Conservation (phyloP, 2,888 invertebrate species). For the Metallyticus violacea region DNA sequence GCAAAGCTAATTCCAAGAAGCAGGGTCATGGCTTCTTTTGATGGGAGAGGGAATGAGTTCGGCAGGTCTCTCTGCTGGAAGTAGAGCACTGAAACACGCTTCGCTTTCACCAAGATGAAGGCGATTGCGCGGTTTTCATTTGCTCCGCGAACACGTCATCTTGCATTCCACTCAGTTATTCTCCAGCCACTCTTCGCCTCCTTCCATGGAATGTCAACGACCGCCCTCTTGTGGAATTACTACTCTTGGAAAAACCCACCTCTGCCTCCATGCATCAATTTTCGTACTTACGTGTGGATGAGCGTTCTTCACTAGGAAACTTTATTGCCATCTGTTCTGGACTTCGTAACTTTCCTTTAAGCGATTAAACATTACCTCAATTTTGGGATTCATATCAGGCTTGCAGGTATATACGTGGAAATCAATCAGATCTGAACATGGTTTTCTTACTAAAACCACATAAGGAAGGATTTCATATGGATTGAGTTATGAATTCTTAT, state of each 20-base stretch:
- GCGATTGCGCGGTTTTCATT: background rate
- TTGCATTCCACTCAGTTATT: background rate
- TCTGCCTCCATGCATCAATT: background rate
- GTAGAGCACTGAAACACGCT: background rate
- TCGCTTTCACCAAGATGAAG: background rate
- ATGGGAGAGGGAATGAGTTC: background rate
- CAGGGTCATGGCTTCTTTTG: background rate
- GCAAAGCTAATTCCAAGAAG: background rate
- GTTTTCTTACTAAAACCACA: too few relatives aligned
- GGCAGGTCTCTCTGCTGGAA: background rate
- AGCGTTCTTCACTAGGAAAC: background rate
- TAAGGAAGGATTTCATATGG: too few relatives aligned
- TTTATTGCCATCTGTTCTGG: background rate
- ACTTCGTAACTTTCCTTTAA: background rate
- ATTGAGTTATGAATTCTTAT: too few relatives aligned
- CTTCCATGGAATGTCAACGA: background rate
- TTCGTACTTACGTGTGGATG: background rate
- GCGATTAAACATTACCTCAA: too few relatives aligned
- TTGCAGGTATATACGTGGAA: background rate
- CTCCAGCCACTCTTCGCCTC: background rate
- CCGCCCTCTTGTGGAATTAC: background rate
- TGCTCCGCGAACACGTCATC: background rate
- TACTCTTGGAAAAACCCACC: background rate
- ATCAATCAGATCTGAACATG: background rate
- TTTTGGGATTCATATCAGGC: background rate